Evolutionary conservation across 2,113 vertebrate species (phyloP).

Genomic region (Pelvicachromis taeniatus): DNA sequence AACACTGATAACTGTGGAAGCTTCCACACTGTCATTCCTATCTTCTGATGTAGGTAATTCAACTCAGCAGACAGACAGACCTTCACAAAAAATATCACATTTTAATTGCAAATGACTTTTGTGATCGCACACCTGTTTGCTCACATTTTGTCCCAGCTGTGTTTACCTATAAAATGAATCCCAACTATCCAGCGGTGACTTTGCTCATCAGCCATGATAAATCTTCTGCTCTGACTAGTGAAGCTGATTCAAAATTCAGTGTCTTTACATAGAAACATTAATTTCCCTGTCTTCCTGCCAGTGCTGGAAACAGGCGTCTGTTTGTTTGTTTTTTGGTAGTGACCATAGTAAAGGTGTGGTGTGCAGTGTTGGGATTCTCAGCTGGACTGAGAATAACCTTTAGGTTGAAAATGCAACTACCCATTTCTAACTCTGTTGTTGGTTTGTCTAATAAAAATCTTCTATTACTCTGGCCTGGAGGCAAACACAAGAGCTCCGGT

Average conservation of each 20-base stretch:
- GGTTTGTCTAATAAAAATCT: background rate
- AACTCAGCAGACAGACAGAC: background rate
- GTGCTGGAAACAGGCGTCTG: background rate
- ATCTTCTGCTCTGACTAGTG: background rate
- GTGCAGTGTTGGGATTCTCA: background rate
- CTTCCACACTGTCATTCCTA: background rate
- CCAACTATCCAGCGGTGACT: background rate
- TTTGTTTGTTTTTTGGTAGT: background rate
- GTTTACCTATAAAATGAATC: background rate
- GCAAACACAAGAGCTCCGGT: background rate
- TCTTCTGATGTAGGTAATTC: background rate
- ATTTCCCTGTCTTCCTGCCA: background rate
- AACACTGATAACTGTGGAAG: background rate
- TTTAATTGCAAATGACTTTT: background rate
- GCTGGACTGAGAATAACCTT: slow-evolving; percentile 19
- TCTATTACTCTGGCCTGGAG: background rate
- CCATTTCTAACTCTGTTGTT: background rate
- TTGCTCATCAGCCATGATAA: background rate
- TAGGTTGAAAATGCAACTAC: background rate
- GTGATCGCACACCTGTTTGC: background rate
- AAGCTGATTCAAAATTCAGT: background rate
- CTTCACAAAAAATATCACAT: background rate
- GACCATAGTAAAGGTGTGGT: background rate
- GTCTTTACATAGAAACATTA: background rate
- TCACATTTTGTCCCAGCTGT: background rate